A percentile compares a stretch with the other conserved stretches of the same genome.
These are phyloP conservation scores for Cryptus armator DNA, from an alignment of 2,888 invertebrate genomes.

Conservation along the genomic window DNA sequence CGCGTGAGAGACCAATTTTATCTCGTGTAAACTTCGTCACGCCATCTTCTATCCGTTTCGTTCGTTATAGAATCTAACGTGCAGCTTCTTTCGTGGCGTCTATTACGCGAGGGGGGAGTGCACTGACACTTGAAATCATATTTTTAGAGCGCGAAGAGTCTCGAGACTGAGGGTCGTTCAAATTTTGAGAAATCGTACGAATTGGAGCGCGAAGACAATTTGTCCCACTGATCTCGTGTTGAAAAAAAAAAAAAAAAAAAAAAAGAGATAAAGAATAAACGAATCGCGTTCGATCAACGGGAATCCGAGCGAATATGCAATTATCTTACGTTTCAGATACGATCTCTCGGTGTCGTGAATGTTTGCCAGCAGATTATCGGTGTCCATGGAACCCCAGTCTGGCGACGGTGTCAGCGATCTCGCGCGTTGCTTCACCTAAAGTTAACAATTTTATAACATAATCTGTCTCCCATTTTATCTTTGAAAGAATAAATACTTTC, in stretches of 20 bases:
- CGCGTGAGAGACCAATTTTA: constrained; percentile 65
- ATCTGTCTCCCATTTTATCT: no score
- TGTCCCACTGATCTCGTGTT: constrained; percentile 24
- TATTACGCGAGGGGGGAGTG: constrained; percentile 41
- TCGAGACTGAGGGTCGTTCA: constrained; percentile 36
- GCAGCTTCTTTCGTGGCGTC: constrained; percentile 19
- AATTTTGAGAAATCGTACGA: constrained; percentile 48
- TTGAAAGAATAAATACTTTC: no score
- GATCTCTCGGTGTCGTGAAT: constrained; percentile 86
- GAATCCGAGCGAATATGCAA: constrained; percentile 18
- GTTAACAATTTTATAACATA: no score
- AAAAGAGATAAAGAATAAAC: not conserved
- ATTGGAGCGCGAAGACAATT: constrained; percentile 60
- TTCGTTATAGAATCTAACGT: constrained; percentile 36
- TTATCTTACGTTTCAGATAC: constrained; percentile 86
- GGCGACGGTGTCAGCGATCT: constrained; percentile 91
- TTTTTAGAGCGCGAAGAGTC: constrained; percentile 65
- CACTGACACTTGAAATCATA: constrained; percentile 67
- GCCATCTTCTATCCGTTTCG: constrained; percentile 37
- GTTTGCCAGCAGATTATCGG: constrained; percentile 76
- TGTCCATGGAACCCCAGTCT: constrained; percentile 88
- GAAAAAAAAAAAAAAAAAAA: not conserved
- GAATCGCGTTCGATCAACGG: constrained; percentile 39
- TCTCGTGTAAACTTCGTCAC: constrained; percentile 57
- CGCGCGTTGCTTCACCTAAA: constrained; percentile 88